Conservation (phyloP, 2,797 vertebrate species). For the Chanos chanos region DNA sequence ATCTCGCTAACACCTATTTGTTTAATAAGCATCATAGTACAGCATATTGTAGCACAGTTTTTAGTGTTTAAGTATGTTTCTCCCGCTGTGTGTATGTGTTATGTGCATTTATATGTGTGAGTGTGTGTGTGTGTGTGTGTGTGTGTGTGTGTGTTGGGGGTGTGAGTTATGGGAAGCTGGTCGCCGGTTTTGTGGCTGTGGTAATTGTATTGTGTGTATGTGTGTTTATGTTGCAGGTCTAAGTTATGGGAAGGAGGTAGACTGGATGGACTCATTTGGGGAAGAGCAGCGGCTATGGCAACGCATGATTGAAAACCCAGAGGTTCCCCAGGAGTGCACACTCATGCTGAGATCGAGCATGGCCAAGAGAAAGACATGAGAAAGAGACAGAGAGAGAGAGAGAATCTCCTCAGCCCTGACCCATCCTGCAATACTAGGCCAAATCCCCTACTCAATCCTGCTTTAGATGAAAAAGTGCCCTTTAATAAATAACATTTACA, state of each 20-base stretch:
- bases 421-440: conserved; percentile 26
- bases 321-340: conserved; percentile 83
- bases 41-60: background rate
- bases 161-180: no score
- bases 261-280: conserved; percentile 95
- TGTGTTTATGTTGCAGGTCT: conserved; percentile 66
- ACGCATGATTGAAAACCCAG: conserved; percentile 89
- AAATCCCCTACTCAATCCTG: conserved; percentile 3
- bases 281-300: conserved; percentile 92
- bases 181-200: no score
- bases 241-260: conserved; percentile 87
- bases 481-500: background rate
- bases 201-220: conserved; percentile 1
- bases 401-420: background rate
- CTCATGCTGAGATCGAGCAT: conserved; percentile 94
- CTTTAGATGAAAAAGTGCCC: conserved; percentile 23
- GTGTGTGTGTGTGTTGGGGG: conserved; percentile 27
- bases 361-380: conserved; percentile 77
- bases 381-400: background rate
- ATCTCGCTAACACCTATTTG: no score
- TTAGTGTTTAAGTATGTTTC: background rate
- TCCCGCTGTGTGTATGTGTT: background rate
- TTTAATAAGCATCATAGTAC: no score
- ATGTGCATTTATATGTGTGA: no score
- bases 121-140: no score